phyloP scores from a whole-genome alignment of 1,140 invertebrate species.

The Lucilia sericata region DNA sequence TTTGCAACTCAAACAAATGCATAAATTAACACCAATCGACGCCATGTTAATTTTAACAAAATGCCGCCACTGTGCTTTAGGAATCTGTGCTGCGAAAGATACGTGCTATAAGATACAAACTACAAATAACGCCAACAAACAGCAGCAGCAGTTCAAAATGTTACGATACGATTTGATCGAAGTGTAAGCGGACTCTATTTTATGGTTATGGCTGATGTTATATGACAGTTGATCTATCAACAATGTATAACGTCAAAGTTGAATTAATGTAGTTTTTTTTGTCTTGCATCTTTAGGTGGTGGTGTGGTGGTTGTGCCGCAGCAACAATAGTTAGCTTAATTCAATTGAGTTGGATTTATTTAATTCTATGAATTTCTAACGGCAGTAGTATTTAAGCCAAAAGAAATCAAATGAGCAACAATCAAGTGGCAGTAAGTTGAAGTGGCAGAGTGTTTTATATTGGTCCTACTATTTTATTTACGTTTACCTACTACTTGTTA shows the following conservation, averaged over 20 bases:
- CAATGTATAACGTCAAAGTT: conserved; percentile 23
- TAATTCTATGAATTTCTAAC: neutral
- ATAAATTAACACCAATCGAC: conserved; percentile 29
- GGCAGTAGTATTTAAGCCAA: neutral
- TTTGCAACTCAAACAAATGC: neutral
- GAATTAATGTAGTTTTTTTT: neutral
- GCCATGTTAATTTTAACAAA: conserved; percentile 24
- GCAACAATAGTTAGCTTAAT: neutral
- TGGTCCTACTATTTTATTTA: neutral
- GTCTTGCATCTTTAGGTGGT: neutral
- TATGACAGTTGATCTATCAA: conserved; percentile 26
- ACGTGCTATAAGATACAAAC: neutral
- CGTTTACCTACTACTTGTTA: neutral
- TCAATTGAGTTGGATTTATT: neutral
- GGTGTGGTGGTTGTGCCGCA: neutral
- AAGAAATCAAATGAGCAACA: neutral
- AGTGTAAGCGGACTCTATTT: conserved; percentile 11
- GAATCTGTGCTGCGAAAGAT: too few species aligned
- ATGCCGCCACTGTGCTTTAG: conserved; percentile 2
- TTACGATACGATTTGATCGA: neutral
- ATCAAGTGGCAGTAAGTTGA: neutral
- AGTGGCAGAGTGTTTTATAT: neutral
- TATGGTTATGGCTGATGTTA: conserved; percentile 18
- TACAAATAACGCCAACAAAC: neutral
- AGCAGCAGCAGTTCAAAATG: neutral